Base-by-base conservation (phyloP, 2,113 vertebrate genomes). In the Nothobranchius kuhntae region DNA sequence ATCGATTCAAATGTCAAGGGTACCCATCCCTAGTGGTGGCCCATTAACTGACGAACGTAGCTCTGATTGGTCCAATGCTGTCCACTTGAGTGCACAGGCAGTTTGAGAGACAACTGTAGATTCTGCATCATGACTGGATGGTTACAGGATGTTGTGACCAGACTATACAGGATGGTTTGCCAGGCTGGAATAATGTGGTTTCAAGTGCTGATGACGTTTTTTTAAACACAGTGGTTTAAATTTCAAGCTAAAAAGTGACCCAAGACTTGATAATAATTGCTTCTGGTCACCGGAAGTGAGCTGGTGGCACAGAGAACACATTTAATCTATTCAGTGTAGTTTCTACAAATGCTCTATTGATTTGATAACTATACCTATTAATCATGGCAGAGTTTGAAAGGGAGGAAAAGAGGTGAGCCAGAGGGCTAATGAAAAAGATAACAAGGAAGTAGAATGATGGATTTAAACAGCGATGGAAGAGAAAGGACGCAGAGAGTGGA, bases 261-360 rank as follows among this genome's bases (percentile, higher is more conserved):
- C 73, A 75, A 75, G 74, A 86, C 69, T 77, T 82, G 65, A 73
- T 70, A 76, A 85, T 70, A 68, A 67, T 38, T 62, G 60, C 77
- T 57, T 45, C 14, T 68, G 61, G 57, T 73, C 72, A 67, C 30
- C 15, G 30, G 46, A 72, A 75, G 53, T 57, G 78, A 71, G 76
- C 38, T 52, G 65, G 84, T 45, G 13, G 44, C 35, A 60, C 46
- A 54, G 45, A 75, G 59, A 77, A 69, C 42, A 69, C 42, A 81
- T 83, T 83, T 82, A 84, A 88, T 84, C 81, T 87, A 84, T 87
- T 87, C 80, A 76, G 57, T 71, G 61, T 69, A 77, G 83, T 86
- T 90, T 88, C 76, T 89, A 85, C 86, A 88, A 90, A 91, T 86
- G 80, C 77, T 84, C 68, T 84, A 91, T 89, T 86, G 89, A 91